Evolutionary conservation across 2,888 invertebrate species (phyloP).

Genomic region (Caenorhabditis japonica): DNA sequence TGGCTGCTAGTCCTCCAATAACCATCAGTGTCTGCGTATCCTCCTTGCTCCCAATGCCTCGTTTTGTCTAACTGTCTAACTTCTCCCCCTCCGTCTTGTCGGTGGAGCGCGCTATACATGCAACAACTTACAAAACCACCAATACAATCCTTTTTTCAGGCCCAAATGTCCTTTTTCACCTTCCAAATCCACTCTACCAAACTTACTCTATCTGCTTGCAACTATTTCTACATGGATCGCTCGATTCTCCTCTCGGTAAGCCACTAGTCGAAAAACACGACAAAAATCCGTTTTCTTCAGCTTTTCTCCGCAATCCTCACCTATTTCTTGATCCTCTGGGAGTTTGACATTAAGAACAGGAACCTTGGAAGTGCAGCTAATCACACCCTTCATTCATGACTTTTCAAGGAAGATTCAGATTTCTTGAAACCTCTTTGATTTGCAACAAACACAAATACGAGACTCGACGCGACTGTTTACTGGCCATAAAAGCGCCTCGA

Average conservation of each 20-base stretch:
- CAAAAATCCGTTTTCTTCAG: conserved; percentile 38
- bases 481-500: conserved; percentile 28
- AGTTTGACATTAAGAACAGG: conserved; percentile 53
- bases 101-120: too few relatives aligned
- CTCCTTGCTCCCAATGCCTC: too few relatives aligned
- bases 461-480: conserved; percentile 31
- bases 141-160: too few relatives aligned
- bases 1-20: too few relatives aligned
- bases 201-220: conserved; percentile 60
- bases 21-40: too few relatives aligned
- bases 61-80: too few relatives aligned
- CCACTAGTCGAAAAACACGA: not conserved
- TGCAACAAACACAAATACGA: conserved; percentile 6
- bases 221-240: conserved; percentile 65
- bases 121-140: too few relatives aligned
- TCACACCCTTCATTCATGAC: conserved; percentile 25
- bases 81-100: too few relatives aligned
- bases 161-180: conserved; percentile 64
- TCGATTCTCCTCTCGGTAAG: conserved; percentile 60
- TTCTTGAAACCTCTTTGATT: conserved; percentile 8
- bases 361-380: conserved; percentile 1
- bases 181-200: conserved; percentile 65
- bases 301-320: conserved; percentile 64
- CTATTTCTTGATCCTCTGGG: conserved; percentile 62
- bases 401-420: not conserved